Evolutionary conservation across 2,113 vertebrate species (phyloP).

Genomic region (Cranoglanis bouderius): DNA sequence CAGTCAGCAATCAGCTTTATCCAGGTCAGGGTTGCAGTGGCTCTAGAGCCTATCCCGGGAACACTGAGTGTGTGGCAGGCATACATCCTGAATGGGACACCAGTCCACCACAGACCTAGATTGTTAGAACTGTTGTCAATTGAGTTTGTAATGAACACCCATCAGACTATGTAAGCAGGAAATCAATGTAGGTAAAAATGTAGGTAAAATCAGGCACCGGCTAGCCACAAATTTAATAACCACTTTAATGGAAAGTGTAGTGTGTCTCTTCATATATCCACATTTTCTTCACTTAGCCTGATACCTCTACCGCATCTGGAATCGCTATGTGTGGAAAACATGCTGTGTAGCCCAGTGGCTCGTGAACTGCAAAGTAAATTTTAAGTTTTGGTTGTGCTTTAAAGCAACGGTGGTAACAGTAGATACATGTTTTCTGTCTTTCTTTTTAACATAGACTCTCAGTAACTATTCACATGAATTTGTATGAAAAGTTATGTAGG

Average conservation of each 20-base stretch:
- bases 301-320: neutral
- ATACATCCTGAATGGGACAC: neutral
- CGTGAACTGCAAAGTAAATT: neutral
- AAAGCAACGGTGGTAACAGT: neutral
- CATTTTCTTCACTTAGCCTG: neutral
- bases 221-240: conserved; percentile 1
- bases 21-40: neutral
- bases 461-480: neutral
- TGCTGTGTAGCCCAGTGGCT: neutral
- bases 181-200: conserved; percentile 18
- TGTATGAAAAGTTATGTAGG: neutral
- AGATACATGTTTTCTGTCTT: neutral
- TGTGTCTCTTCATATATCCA: neutral
- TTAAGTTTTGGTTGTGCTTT: neutral
- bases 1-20: neutral
- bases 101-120: neutral
- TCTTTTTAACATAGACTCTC: neutral
- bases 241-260: neutral
- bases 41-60: neutral
- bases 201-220: neutral
- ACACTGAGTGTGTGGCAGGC: neutral
- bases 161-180: neutral
- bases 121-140: neutral
- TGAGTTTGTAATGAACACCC: neutral
- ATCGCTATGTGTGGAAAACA: neutral